Evolutionary conservation across 2,888 invertebrate species (phyloP).

Genomic region (Resseliella maxima): DNA sequence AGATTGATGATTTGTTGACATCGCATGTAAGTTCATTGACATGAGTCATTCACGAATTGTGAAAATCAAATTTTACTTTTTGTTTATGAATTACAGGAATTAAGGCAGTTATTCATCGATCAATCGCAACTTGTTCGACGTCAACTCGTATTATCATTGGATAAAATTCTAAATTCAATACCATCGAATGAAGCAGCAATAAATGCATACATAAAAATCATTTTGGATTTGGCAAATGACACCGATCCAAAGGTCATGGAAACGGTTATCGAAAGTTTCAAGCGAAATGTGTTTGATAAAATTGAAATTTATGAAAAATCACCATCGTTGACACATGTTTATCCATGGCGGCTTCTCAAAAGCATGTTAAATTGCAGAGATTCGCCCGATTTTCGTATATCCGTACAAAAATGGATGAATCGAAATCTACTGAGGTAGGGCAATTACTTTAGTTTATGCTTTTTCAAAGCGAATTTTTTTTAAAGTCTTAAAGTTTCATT

Average conservation of each 20-base stretch:
- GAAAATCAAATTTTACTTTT: not conserved
- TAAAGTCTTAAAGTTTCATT: not conserved
- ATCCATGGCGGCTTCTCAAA: constrained; percentile 42
- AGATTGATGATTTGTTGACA: not conserved
- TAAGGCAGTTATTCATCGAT: constrained; percentile 40
- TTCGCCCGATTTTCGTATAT: constrained; percentile 50
- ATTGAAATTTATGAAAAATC: constrained; percentile 46
- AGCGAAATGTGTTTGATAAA: constrained; percentile 47
- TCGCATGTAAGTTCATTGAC: not conserved
- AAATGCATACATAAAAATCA: constrained; percentile 42
- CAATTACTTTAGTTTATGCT: not conserved
- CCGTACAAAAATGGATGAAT: constrained; percentile 54
- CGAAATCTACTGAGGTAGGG: constrained; percentile 52
- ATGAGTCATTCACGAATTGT: not conserved
- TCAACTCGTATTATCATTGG: constrained; percentile 42
- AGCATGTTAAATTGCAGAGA: constrained; percentile 31
- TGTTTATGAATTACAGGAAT: not conserved
- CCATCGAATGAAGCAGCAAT: not conserved
- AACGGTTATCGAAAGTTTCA: constrained; percentile 14
- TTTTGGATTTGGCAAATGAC: constrained; percentile 53
- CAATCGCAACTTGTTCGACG: constrained; percentile 28
- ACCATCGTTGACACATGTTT: constrained; percentile 2
- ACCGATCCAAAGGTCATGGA: constrained; percentile 50
- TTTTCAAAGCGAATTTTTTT: not conserved
- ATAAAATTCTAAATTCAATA: not conserved